Evolutionary conservation across 2,888 invertebrate species (phyloP), one percentile per base, ranked within the genome.

Genomic region (Sphaerophoria rueppellii): DNA sequence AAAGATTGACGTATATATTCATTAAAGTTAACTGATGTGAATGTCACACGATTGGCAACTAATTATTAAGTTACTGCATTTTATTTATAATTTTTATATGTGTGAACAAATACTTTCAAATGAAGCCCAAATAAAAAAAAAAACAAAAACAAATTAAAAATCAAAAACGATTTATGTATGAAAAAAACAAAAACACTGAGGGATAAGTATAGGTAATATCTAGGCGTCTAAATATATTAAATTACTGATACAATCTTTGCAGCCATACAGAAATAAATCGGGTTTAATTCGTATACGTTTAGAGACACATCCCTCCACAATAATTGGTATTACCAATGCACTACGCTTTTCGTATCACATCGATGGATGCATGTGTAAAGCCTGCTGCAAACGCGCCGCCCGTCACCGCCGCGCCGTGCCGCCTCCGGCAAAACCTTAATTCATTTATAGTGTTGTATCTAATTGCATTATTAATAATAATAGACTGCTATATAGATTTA

Each of bases 401-500:
- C n/a, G n/a, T n/a, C n/a, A n/a, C n/a, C n/a, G n/a, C n/a, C n/a
- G n/a, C 40, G 24, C 54, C 48, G 24, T 16, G 52, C 50, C 6
- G 75, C 76, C 71, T 24, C 24, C 67, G 72, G 73, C 69, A 63
- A 67, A 78, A 70, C 78, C 82, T 79, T 82, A 79, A 82, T 79
- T 82, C 82, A 67, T 82, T 82, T 79, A 82, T 79, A 79, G 82
- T 73, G 74, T 78, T 79, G 75, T 71, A 69, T 83, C 83, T 83
- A 83, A 83, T 83, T 83, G 83, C 80, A 80, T 83, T 83, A 83
- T 80, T 83, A 83, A 80, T 83, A 83, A 79, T 79, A 79, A 80
- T 75, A 76, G 72, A 80, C 82, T 74, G 67, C 57, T 43, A 52
- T 54, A 35, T 43, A 24, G 24, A 24, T 24, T 24, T 9, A 43